Base-by-base conservation (phyloP, 2,888 invertebrate genomes). In the Cyclophora albipunctata region DNA sequence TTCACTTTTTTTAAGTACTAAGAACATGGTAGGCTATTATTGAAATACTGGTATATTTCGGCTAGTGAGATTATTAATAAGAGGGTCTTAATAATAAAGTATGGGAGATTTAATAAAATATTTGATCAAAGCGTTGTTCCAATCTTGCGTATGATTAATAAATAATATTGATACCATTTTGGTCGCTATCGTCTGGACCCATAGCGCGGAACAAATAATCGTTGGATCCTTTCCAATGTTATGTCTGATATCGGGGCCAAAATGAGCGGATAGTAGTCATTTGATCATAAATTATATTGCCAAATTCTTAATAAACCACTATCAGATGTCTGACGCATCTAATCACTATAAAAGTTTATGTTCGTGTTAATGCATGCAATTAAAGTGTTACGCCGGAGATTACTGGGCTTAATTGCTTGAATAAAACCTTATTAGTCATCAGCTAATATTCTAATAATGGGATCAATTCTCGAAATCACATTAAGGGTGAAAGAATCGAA, bases 191-290 rank as follows among this genome's bases (percentile, higher is more conserved):
- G 60, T 67, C 65, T 63, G 66, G 63, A 67, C 66, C 65, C 60
- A 58, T 67, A 64, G 66, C 62, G 60, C 58, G 56, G 59, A 67
- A 71, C 63, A 66, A 73, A 73, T 67, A 66, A 64, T 66, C 51
- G 63, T 75, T 78, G 78, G 76, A 77, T 55, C 62, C 57, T 46
- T 54, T 75, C 79, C 79, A 79, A 71, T 68, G 68, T 66, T 65
- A 60, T 71, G 70, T 67, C 69, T 67, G 63, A 55, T 62, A 66
- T 68, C 62, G 61, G 62, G 64, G 65, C 71, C 69, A 70, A 68
- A 74, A 76, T 69, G 66, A 72, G 66, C 59, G 55, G 58, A 67
- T 67, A 64, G 65, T 63, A 60, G 57, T 58, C 63, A 65, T 68
- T 61, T 54, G 57, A 60, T 73, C 71, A 69, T 75, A 72, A 73